Conservation (phyloP, 1,140 invertebrate species). For the Drosophila baimaii region DNA sequence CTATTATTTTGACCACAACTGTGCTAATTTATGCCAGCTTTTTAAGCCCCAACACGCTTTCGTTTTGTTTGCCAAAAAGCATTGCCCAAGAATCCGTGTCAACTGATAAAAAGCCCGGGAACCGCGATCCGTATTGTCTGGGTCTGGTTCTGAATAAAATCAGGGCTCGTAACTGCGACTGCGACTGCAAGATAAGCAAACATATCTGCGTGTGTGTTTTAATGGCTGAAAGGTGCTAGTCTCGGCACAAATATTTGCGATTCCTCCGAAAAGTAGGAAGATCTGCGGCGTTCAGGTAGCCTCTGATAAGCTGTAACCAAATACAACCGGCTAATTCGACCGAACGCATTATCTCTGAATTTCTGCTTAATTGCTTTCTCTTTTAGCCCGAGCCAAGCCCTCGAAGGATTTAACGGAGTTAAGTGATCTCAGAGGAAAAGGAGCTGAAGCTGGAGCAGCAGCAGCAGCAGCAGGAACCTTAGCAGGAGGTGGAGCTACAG, state of each 20-base stretch:
- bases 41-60: constrained; percentile 35
- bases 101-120: constrained; percentile 43
- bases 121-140: constrained; percentile 37
- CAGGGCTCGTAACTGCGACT: constrained; percentile 3
- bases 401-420: constrained; percentile 48
- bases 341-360: constrained; percentile 42
- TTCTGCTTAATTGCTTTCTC: constrained; percentile 62
- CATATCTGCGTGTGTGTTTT: constrained; percentile 31
- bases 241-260: constrained; percentile 43
- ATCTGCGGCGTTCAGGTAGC: constrained; percentile 26
- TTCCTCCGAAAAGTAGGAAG: constrained; percentile 21
- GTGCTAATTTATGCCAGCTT: constrained; percentile 36
- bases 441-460: neutral
- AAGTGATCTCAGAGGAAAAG: constrained; percentile 49
- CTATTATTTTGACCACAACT: neutral
- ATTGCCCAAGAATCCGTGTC: constrained; percentile 34
- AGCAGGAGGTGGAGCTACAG: neutral
- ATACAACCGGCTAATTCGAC: constrained; percentile 41
- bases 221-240: constrained; percentile 40
- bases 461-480: neutral
- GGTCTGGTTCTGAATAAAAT: constrained; percentile 45
- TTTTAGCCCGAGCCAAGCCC: constrained; percentile 69
- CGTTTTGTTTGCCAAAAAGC: constrained; percentile 29
- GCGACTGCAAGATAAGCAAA: constrained; percentile 42
- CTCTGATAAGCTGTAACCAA: constrained; percentile 51